Evolutionary conservation across 2,113 vertebrate genomes (phyloP).

Genomic region (Naja naja): DNA sequence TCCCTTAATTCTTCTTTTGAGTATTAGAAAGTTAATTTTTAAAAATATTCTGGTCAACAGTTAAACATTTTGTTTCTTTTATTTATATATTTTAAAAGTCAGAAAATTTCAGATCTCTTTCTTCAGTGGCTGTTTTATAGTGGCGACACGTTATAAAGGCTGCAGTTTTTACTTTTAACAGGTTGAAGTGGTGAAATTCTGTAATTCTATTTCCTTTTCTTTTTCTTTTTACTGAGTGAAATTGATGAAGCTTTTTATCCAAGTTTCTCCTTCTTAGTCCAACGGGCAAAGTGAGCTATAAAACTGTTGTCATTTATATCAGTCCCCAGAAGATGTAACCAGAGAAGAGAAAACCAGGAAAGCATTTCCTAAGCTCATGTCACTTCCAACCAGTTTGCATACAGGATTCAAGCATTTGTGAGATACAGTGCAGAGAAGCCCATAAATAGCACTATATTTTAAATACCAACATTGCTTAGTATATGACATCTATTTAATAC

Average conservation of each 20-base stretch:
- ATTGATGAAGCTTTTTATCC: not conserved
- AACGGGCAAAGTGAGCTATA: not conserved
- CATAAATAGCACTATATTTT: conserved; percentile 40
- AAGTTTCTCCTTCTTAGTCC: not conserved
- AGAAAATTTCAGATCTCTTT: not conserved
- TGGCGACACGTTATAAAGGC: not conserved
- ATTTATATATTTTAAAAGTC: not conserved
- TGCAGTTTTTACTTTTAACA: not conserved
- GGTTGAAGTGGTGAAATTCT: not conserved
- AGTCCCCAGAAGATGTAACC: not conserved
- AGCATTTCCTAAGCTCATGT: not conserved
- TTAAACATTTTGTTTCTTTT: not conserved
- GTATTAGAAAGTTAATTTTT: not conserved
- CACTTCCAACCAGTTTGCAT: not conserved
- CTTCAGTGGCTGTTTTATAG: not conserved
- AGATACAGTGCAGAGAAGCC: not conserved
- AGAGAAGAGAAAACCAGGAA: not conserved
- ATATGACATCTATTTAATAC: conserved; percentile 27
- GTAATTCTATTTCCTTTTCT: not conserved
- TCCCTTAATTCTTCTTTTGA: not conserved
- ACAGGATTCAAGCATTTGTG: not conserved
- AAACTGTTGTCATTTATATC: not conserved
- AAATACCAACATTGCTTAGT: conserved; percentile 27
- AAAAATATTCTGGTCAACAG: not conserved
- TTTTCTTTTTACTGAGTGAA: not conserved